Conservation (phyloP, 2,797 vertebrate genomes). For the Lerista edwardsae region DNA sequence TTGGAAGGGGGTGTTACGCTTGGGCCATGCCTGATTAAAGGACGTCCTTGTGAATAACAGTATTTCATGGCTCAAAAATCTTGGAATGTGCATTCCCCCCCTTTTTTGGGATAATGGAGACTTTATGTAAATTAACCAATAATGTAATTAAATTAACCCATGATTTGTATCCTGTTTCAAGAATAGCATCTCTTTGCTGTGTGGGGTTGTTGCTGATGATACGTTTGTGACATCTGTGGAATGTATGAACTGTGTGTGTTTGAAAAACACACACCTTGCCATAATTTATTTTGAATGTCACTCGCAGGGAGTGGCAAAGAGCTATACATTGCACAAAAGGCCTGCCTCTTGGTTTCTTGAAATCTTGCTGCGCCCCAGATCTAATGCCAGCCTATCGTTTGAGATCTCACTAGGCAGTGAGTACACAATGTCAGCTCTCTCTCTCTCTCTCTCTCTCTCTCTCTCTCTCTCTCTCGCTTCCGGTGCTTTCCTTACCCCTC, state of each 20-base stretch:
- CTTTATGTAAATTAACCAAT: constrained; percentile 10
- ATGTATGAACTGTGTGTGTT: not conserved
- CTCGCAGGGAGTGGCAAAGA: not conserved
- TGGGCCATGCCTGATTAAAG: not conserved
- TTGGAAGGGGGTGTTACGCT: no score
- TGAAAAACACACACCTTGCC: no score
- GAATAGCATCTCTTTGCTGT: not conserved
- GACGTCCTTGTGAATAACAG: not conserved
- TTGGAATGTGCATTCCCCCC: not conserved
- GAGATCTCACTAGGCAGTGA: no score
- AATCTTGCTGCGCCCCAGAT: no score
- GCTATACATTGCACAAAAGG: not conserved
- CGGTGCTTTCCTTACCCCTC: no score
- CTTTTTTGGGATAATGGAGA: not conserved
- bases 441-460: not conserved
- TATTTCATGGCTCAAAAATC: constrained; percentile 18
- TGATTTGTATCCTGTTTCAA: not conserved
- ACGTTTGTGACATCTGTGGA: not conserved
- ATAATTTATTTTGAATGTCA: no score
- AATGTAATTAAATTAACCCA: constrained; percentile 29
- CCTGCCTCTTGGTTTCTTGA: not conserved
- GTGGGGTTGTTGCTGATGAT: not conserved
- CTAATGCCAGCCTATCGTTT: not conserved
- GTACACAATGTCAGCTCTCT: not conserved
- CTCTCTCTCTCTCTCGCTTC: no score